These are phyloP conservation scores for Cerastis leucographa DNA, from an alignment of 2,888 invertebrate genomes.

Conservation along the genomic window DNA sequence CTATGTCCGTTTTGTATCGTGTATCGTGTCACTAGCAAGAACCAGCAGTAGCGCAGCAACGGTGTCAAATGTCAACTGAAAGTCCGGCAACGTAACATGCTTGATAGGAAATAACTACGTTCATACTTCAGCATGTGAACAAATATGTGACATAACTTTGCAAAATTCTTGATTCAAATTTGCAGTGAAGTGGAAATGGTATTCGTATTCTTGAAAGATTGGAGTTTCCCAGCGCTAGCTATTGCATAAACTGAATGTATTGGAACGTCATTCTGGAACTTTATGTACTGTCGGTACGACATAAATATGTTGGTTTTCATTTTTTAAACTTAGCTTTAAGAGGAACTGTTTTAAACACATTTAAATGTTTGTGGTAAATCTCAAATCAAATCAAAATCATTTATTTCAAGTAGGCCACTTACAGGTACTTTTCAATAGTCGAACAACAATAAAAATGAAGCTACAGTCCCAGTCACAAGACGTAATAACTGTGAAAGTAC, in stretches of 20 bases:
- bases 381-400: too few relatives aligned
- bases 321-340: not conserved
- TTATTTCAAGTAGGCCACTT: too few relatives aligned
- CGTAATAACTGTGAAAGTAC: too few relatives aligned
- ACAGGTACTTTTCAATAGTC: too few relatives aligned
- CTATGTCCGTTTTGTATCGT: not conserved
- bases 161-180: slow-evolving; percentile 1
- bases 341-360: not conserved
- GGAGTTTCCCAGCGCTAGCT: too few relatives aligned
- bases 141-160: not conserved
- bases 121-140: not conserved
- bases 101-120: not conserved
- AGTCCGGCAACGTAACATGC: not conserved
- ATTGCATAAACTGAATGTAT: slow-evolving; percentile 8
- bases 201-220: not conserved
- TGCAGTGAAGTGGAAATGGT: not conserved
- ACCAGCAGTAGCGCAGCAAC: not conserved
- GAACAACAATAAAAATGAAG: too few relatives aligned
- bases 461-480: too few relatives aligned
- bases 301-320: not conserved
- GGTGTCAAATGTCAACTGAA: slow-evolving; percentile 7
- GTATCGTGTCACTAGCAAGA: not conserved
- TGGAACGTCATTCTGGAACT: slow-evolving; percentile 11
- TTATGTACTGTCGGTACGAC: not conserved
- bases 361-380: not conserved